These are phyloP conservation scores for Lycia hirtaria DNA, from an alignment of 2,888 invertebrate genomes.

Conservation along the genomic window DNA sequence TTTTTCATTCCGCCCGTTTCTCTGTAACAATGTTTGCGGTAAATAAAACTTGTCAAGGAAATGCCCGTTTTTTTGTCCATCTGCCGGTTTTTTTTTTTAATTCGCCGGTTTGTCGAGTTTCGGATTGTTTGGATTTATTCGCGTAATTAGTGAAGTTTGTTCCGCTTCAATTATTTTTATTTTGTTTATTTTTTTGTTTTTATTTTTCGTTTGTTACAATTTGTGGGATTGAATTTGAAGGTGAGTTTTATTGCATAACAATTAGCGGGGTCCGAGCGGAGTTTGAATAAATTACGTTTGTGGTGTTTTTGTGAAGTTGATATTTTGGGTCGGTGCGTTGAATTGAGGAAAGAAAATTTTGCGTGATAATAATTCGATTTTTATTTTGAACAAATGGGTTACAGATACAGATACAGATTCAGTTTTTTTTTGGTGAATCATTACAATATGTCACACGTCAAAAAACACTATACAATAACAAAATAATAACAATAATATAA, in stretches of 20 bases:
- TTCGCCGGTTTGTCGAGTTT: conserved; percentile 74
- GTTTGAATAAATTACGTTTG: conserved; percentile 48
- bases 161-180: conserved; percentile 77
- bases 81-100: conserved; percentile 76
- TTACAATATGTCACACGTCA: too few species aligned
- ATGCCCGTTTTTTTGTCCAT: conserved; percentile 76
- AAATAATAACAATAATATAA: too few species aligned
- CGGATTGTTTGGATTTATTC: conserved; percentile 82
- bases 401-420: too few species aligned
- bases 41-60: conserved; percentile 85
- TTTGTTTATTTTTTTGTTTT: conserved; percentile 68
- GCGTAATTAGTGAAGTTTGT: conserved; percentile 84
- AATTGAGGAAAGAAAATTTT: neutral
- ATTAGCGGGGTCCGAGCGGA: conserved; percentile 53
- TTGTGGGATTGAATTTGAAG: conserved; percentile 70
- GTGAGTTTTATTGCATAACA: conserved; percentile 62
- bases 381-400: neutral
- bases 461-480: too few species aligned
- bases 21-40: conserved; percentile 83
- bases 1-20: conserved; percentile 75
- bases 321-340: conserved; percentile 26
- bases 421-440: too few species aligned
- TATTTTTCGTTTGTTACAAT: conserved; percentile 64
- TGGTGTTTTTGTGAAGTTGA: conserved; percentile 13
- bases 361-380: neutral